Conservation (phyloP, 2,888 invertebrate species). For the Kryphioiulus occultus region DNA sequence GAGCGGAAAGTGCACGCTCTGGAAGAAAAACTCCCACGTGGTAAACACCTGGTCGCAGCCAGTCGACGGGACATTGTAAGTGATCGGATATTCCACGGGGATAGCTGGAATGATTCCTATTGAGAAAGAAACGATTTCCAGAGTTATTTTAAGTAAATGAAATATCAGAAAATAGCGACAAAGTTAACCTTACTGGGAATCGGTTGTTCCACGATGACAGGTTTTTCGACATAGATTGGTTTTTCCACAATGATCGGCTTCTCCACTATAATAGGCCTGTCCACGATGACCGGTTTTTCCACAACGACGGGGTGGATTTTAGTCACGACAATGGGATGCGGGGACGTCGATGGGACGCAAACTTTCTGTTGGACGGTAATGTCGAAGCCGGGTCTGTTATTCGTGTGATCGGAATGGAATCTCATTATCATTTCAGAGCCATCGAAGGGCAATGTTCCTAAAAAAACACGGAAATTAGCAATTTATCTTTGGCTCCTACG, state of each 20-base stretch:
- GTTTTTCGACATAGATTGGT: background rate
- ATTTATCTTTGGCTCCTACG: too few relatives aligned
- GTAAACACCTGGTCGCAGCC: conserved; percentile 56
- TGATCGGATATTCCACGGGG: conserved; percentile 42
- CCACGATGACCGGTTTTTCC: conserved; percentile 1
- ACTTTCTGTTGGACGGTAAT: conserved; percentile 55
- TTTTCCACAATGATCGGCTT: background rate
- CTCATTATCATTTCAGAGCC: conserved; percentile 55
- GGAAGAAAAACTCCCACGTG: conserved; percentile 56
- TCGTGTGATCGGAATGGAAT: conserved; percentile 56
- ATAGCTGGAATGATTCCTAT: background rate
- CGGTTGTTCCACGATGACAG: background rate
- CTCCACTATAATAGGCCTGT: background rate
- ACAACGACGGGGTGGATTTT: background rate
- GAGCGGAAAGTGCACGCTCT: conserved; percentile 56
- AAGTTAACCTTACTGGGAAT: background rate
- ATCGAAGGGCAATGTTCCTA: conserved; percentile 55
- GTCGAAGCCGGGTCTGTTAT: conserved; percentile 56
- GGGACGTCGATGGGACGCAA: conserved; percentile 28
- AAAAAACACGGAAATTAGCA: conserved; percentile 17
- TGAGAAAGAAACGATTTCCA: background rate
- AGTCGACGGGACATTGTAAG: conserved; percentile 44
- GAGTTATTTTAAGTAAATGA: background rate
- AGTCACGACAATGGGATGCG: conserved; percentile 18
- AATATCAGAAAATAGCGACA: background rate